Conservation (phyloP, 2,113 vertebrate species). For the Tursiops truncatus region DNA sequence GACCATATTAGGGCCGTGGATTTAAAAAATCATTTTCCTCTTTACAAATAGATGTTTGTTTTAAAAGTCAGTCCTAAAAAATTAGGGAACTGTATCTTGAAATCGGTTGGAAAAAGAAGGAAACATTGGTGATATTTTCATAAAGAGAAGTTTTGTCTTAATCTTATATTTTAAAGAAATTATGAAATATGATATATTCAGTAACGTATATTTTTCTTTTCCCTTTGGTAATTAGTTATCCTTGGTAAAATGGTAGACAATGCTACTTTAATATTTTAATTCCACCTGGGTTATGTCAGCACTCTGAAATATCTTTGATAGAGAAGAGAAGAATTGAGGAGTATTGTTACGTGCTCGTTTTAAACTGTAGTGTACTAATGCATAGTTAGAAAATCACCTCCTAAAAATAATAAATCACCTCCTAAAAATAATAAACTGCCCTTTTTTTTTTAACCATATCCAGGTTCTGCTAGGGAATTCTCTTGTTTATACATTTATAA, state of each 20-base stretch:
- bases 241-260: background rate
- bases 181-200: background rate
- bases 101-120: background rate
- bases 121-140: conserved; percentile 27
- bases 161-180: conserved; percentile 30
- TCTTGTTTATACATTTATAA: background rate
- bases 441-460: background rate
- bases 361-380: background rate
- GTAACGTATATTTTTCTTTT: conserved; percentile 15
- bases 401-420: background rate
- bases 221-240: background rate
- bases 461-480: background rate
- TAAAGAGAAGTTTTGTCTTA: conserved; percentile 45
- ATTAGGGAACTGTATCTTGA: background rate
- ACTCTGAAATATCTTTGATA: conserved; percentile 27
- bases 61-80: conserved; percentile 37
- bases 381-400: background rate
- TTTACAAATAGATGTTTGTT: conserved; percentile 41
- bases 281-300: background rate
- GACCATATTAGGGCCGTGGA: background rate
- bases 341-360: background rate
- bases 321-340: background rate
- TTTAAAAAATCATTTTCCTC: conserved; percentile 39
- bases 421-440: conserved; percentile 26
- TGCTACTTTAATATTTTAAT: conserved; percentile 3